These are phyloP conservation scores for Picus viridis DNA, from an alignment of 2,797 vertebrate genomes.

Conservation along the genomic window DNA sequence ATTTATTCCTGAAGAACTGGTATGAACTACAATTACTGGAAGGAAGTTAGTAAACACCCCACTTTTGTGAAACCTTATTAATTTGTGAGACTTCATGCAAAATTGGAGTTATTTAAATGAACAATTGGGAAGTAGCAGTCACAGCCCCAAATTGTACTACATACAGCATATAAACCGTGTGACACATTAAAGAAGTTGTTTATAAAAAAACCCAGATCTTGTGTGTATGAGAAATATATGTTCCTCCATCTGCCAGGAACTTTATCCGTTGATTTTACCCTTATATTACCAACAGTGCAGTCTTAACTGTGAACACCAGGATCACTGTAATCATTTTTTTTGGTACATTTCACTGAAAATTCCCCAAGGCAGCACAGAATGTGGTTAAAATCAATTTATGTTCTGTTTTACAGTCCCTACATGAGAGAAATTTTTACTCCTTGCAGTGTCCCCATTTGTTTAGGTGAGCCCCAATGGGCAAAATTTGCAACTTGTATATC, in stretches of 20 bases:
- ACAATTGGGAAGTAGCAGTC: neutral
- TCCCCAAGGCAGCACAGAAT: neutral
- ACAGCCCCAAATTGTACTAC: neutral
- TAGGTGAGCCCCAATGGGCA: neutral
- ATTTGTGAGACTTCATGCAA: neutral
- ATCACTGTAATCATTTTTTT: neutral
- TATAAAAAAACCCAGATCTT: neutral
- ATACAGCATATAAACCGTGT: neutral
- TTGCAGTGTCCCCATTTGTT: neutral
- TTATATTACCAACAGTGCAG: neutral
- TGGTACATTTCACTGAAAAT: slow-evolving; percentile 11
- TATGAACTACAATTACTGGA: neutral
- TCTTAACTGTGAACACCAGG: neutral
- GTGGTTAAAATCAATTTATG: slow-evolving; percentile 14
- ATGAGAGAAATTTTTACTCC: neutral
- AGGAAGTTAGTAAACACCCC: neutral
- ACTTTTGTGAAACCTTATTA: slow-evolving; percentile 25
- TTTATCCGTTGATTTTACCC: slow-evolving; percentile 19
- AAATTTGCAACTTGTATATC: neutral
- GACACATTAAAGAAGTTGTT: neutral
- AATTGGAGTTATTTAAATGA: neutral
- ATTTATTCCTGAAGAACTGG: slow-evolving; percentile 4
- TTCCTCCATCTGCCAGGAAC: slow-evolving; percentile 1
- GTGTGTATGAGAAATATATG: neutral
- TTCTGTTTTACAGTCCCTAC: neutral